Base-by-base conservation (phyloP, 1,140 invertebrate species). In the Drosophila takahashii region DNA sequence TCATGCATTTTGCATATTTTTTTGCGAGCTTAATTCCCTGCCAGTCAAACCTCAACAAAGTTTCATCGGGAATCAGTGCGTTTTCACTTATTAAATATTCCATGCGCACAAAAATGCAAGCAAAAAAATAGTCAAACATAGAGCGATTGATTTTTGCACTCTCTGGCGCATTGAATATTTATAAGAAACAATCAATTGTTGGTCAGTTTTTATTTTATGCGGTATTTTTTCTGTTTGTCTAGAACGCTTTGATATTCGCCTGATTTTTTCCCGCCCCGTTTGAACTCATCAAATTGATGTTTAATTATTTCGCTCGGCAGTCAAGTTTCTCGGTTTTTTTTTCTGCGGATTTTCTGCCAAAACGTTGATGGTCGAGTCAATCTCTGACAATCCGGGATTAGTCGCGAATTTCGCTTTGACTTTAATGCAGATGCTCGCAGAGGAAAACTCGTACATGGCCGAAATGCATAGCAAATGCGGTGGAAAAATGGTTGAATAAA, bases 291-390 rank as follows among this genome's bases (percentile, higher is more conserved):
- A 58, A 75, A 81, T 85, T 81, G 74, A 75, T 75, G 52, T 78
- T 86, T 78, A 81, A 87, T 85, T 86, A 80, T 66, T 78, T 87
- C 73, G 64, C 64, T 61, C 47, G 47, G 62, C 72, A 76, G 76
- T 64, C 34, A 59, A 48, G 26, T 52, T 44, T 69, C 59, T 61
- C 36, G 6, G n/a, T n/a, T 10, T 6, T 9, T 16, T 41, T 41
- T 41, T 41, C 8, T 16, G 16, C 15, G n/a, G 13, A 10, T 41
- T 73, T n/a, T 29, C 36, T 56, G 71, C 29, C 65, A 52, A 77
- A 85, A 59, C 52, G 65, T 62, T 70, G 81, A 77, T 58, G 74
- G 67, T 76, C 53, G 73, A 81, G 85, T 84, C 81, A 85, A 85
- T 85, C 73, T 26, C 45, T 18, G 56, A 69, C 41, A 85, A 85